Percentiles rank a stretch among this genome's conserved stretches.
phyloP scores from a whole-genome alignment of 37 sponge, comb jelly and placozoan species.

The Amphimedon queenslandica region DNA sequence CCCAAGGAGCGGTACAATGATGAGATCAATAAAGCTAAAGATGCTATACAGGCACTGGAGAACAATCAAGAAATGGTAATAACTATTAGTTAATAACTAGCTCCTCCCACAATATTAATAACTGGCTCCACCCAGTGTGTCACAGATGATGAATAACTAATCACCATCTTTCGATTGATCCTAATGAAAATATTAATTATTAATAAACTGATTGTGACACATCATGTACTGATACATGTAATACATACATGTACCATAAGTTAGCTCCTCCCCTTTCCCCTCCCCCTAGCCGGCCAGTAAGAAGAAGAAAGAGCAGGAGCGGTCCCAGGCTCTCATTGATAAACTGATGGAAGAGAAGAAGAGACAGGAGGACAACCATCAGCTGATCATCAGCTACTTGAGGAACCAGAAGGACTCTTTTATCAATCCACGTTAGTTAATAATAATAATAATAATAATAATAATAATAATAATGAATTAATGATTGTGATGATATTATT shows the following conservation, averaged over 20 bases:
- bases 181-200: background rate
- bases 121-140: too few species aligned
- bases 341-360: slow-evolving; percentile 83
- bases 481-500: slow-evolving; percentile 36
- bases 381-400: slow-evolving; percentile 72
- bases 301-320: slow-evolving; percentile 94
- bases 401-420: slow-evolving; percentile 80
- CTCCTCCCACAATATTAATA: too few species aligned
- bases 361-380: slow-evolving; percentile 80
- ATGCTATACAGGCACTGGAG: slow-evolving; percentile 61
- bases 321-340: slow-evolving; percentile 69
- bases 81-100: slow-evolving; percentile 4
- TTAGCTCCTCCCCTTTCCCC: background rate
- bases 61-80: slow-evolving; percentile 64
- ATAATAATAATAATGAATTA: slow-evolving; percentile 92
- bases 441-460: slow-evolving; percentile 57
- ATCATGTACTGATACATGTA: too few species aligned
- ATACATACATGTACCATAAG: background rate
- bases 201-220: slow-evolving; percentile 10
- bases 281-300: slow-evolving; percentile 67
- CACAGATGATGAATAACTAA: too few species aligned
- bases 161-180: too few species aligned
- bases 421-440: slow-evolving; percentile 72
- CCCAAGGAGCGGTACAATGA: slow-evolving; percentile 77
- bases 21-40: slow-evolving; percentile 70